Base-by-base conservation (phyloP, 2,888 invertebrate species). In the Acanthosepion lycidas region DNA sequence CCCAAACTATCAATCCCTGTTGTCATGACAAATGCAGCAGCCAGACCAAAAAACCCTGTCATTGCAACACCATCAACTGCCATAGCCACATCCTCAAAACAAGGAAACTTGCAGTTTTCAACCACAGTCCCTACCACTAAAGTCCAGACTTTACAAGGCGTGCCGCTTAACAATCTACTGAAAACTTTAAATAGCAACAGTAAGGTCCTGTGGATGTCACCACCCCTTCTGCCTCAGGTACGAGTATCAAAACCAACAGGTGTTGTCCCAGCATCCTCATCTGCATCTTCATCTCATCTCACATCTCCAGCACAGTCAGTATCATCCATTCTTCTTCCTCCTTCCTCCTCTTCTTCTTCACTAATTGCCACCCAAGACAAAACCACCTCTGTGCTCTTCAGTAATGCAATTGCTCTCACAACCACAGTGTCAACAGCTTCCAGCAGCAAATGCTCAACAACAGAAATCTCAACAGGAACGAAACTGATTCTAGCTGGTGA, bases 161-260 rank as follows among this genome's bases (percentile, higher is more conserved):
- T 93, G 28, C 93, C 93, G 1, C 51, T 93, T 33, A 93, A 93
- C 49, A 93, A 49, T 51, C 49, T 93, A 26, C 51, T 93, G 28
- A 93, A 93, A 53, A 53, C 51, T 28, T 53, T 93, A n/a, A 93
- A 93, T 48, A 93, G 49, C 93, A 49, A 93, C 28, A 53, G 93
- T 53, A 93, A 93, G 28, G 93, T 93, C 23, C 28, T 93, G n/a
- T 93, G 49, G 53, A 93, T 93, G 93, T 93, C 93, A 26, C 93
- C 49, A 51, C 93, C 93, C 5, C 28, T 93, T 12, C 15, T 93
- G n/a, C 51, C 51, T n/a, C 78, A 78, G n/a, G 78, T 78, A 78
- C 78, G 78, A 5, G 33, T n/a, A 78, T 33, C 78, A 78, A 93
- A 93, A n/a, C 49, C 93, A 51, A 93, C 49, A 49, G 20, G 51